Base-by-base conservation (phyloP, 2,888 invertebrate genomes). In the Therioaphis trifolii region DNA sequence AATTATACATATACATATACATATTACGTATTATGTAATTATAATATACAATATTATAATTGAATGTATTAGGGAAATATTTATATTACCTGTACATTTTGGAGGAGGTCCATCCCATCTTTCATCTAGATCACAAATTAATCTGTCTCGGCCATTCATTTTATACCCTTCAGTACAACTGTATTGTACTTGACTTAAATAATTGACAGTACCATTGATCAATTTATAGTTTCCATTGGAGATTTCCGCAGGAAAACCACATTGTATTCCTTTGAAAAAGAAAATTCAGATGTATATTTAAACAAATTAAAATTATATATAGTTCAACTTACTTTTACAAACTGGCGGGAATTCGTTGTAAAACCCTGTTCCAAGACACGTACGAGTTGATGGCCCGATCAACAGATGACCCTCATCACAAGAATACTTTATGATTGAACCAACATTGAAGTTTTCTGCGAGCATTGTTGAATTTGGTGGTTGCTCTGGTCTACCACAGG, bases 31-130 rank as follows among this genome's bases (percentile, higher is more conserved):
- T 46, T 9, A n/a, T n/a, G n/a, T n/a, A n/a, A n/a, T n/a, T n/a
- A n/a, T n/a, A n/a, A n/a, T n/a, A n/a, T n/a, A n/a, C n/a, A n/a
- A n/a, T n/a, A n/a, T n/a, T n/a, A n/a, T n/a, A n/a, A n/a, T n/a
- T n/a, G n/a, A n/a, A n/a, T n/a, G n/a, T n/a, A n/a, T n/a, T n/a
- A n/a, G n/a, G n/a, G n/a, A n/a, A n/a, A n/a, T n/a, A 3, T 40
- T 43, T 58, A 18, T 89, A 90, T 90, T 88, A 94, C 94, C 92
- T 89, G 96, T 95, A 89, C 96, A 96, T 87, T 93, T 90, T 0
- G 96, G 96, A 75, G 96, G 96, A 2, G 96, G 96, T 68, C 96
- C 96, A 87, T 96, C 96, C 96, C 96, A 97, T 77, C 96, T 91
- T 88, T 96, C 96, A 87, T 97, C 96, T 86, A 96, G 94, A 88